phyloP scores from a whole-genome alignment of 2,797 vertebrate genomes.

The Sebastolobus alascanus region DNA sequence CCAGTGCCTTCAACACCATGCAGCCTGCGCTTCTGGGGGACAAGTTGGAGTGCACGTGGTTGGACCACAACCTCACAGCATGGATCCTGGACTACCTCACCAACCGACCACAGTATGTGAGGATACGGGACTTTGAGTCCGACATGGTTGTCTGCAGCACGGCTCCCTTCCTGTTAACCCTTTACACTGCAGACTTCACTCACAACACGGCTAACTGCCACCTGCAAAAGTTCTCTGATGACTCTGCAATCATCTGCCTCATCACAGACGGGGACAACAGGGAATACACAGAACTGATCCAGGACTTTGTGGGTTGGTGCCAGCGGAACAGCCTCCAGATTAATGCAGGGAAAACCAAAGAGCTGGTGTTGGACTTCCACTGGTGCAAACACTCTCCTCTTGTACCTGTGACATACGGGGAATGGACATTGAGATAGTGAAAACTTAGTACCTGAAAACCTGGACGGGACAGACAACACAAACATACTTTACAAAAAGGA shows the following conservation, averaged over 20 bases:
- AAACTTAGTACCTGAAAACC: background rate
- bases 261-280: background rate
- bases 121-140: no score
- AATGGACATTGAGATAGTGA: background rate
- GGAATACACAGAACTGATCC: conserved; percentile 12
- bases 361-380: background rate
- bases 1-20: no score
- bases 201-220: background rate
- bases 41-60: no score
- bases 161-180: background rate
- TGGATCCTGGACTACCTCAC: no score
- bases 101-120: no score
- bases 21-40: no score
- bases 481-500: background rate
- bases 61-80: no score
- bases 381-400: background rate
- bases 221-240: background rate
- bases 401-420: background rate
- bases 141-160: no score
- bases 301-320: background rate
- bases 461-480: background rate
- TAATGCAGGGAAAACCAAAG: background rate
- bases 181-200: background rate
- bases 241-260: background rate
- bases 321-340: background rate